phyloP scores from a whole-genome alignment of 2,113 vertebrate species.

The Pelmatolapia mariae region DNA sequence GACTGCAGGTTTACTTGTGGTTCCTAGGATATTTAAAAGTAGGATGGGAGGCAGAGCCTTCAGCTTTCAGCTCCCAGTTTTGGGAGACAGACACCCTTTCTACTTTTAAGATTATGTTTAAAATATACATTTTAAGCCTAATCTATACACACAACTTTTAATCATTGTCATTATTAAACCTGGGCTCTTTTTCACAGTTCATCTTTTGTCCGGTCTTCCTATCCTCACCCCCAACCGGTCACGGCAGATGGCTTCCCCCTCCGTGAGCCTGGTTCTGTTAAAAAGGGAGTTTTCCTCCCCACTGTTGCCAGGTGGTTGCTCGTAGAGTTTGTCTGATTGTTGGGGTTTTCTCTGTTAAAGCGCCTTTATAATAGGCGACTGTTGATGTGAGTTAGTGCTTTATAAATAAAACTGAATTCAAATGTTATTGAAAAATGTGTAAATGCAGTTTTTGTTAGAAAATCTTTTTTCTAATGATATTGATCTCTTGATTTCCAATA shows the following conservation, averaged over 20 bases:
- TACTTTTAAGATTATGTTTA: neutral
- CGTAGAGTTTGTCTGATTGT: neutral
- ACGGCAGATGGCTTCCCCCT: neutral
- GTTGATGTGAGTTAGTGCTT: neutral
- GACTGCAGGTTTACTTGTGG: neutral
- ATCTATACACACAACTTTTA: neutral
- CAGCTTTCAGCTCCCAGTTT: neutral
- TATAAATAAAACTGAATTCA: neutral
- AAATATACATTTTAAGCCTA: neutral
- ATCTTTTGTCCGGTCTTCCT: neutral
- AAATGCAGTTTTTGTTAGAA: neutral
- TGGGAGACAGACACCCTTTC: neutral
- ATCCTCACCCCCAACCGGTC: neutral
- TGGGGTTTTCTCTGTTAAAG: neutral
- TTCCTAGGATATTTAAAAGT: neutral
- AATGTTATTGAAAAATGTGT: neutral
- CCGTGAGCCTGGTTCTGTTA: neutral
- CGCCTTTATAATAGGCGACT: neutral
- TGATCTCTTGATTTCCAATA: neutral
- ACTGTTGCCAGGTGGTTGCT: neutral
- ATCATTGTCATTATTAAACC: neutral
- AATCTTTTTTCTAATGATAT: neutral
- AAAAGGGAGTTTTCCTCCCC: neutral
- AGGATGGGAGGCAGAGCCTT: neutral
- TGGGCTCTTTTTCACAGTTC: neutral